Conservation (phyloP, 2,113 vertebrate genomes). For the Antechinus flavipes region DNA sequence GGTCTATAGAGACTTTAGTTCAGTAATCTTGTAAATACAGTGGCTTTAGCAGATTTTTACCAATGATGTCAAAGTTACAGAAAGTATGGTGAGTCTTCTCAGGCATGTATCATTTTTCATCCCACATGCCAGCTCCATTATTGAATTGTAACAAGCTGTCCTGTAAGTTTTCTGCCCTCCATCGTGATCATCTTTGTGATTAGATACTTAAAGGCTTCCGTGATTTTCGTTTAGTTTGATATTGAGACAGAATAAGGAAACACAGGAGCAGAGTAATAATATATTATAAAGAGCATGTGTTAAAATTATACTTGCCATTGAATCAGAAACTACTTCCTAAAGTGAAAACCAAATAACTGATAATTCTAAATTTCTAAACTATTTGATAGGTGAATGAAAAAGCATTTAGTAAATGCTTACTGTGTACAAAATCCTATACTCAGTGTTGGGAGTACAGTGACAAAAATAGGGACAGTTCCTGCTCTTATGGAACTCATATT, state of each 20-base stretch:
- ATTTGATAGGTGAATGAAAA: neutral
- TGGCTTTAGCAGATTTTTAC: slow-evolving; percentile 78
- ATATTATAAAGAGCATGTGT: slow-evolving; percentile 16
- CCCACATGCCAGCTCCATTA: slow-evolving; percentile 44
- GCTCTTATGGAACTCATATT: neutral
- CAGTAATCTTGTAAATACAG: slow-evolving; percentile 79
- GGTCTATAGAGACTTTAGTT: slow-evolving; percentile 73
- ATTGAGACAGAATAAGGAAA: slow-evolving; percentile 15
- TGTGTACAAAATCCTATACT: neutral
- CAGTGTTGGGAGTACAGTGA: neutral
- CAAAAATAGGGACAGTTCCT: neutral
- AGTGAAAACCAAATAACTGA: slow-evolving; percentile 3
- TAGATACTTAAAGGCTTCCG: slow-evolving; percentile 28
- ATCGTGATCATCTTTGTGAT: slow-evolving; percentile 21
- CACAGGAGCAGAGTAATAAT: neutral
- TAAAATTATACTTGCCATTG: slow-evolving; percentile 12
- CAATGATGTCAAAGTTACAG: slow-evolving; percentile 70
- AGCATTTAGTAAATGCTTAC: neutral
- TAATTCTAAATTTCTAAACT: neutral
- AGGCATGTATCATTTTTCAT: slow-evolving; percentile 43
- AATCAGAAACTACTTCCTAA: neutral
- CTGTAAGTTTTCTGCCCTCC: slow-evolving; percentile 15
- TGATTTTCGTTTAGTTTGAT: slow-evolving; percentile 32
- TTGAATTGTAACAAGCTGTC: slow-evolving; percentile 31
- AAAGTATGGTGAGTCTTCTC: slow-evolving; percentile 37